A percentile compares a stretch with the other conserved stretches of the same genome.
Conservation (phyloP, 1,140 invertebrate species). For the Brachionus angularis region DNA sequence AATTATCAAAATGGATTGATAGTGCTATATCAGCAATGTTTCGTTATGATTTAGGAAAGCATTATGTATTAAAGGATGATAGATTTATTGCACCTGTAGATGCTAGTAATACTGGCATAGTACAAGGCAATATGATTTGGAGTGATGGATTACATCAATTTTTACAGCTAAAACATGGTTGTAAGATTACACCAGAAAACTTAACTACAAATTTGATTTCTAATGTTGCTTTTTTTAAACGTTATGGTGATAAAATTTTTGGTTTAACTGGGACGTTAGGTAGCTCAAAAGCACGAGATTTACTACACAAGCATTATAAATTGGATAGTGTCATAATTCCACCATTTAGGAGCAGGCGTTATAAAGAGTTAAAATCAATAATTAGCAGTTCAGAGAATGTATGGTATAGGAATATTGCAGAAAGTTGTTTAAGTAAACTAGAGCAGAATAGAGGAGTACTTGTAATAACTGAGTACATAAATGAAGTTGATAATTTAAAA, state of each 20-base stretch:
- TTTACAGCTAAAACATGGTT: conserved; percentile 20
- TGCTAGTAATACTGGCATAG: conserved; percentile 15
- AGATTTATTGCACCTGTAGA: conserved; percentile 11
- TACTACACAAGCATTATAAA: background rate
- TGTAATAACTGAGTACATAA: no score
- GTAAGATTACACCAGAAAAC: background rate
- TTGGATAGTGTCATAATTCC: conserved; percentile 19
- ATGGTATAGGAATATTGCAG: no score
- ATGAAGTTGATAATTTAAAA: no score
- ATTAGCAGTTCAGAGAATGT: no score
- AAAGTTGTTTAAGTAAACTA: no score
- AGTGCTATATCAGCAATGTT: background rate
- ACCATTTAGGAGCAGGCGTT: background rate
- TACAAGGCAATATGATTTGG: conserved; percentile 13
- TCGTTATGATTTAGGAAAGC: background rate
- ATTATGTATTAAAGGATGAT: conserved; percentile 4
- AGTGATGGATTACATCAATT: conserved; percentile 41
- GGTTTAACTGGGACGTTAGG: conserved; percentile 16
- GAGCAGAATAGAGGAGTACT: no score
- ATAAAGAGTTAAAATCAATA: no score
- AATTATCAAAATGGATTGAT: background rate
- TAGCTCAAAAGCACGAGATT: background rate
- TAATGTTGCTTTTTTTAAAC: conserved; percentile 19
- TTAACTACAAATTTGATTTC: conserved; percentile 16
- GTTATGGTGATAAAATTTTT: conserved; percentile 2